A percentile compares a stretch with the other conserved stretches of the same genome.
These are phyloP conservation scores for Aethina tumida DNA, from an alignment of 1,140 invertebrate genomes.

Conservation along the genomic window DNA sequence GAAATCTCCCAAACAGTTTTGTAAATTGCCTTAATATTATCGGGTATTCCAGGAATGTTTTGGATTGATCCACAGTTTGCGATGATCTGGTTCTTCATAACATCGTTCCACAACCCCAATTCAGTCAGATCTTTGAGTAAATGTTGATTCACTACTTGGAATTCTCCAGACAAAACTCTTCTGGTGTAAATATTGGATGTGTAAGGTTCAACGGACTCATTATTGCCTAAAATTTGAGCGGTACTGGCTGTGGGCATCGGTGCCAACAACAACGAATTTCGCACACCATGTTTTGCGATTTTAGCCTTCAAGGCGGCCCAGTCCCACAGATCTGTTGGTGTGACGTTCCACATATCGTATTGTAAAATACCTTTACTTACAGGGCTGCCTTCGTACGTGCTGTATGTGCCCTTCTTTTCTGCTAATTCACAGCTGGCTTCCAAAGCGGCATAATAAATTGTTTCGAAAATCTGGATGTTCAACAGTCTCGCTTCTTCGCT, in stretches of 20 bases:
- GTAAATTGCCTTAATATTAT: conserved; percentile 83
- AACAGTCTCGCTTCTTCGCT: conserved; percentile 74
- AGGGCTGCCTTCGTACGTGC: conserved; percentile 84
- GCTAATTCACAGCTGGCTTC: conserved; percentile 96
- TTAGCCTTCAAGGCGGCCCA: conserved; percentile 78
- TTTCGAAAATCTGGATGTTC: conserved; percentile 97
- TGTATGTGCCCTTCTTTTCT: conserved; percentile 75
- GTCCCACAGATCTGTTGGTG: conserved; percentile 82
- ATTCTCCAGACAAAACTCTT: conserved; percentile 82
- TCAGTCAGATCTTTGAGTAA: conserved; percentile 89
- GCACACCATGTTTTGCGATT: conserved; percentile 82
- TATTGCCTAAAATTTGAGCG: conserved; percentile 98
- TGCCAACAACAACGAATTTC: conserved; percentile 91
- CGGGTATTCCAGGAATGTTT: conserved; percentile 79
- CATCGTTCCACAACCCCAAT: conserved; percentile 82
- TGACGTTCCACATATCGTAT: conserved; percentile 96
- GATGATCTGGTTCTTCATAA: conserved; percentile 95
- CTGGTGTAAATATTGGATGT: conserved; percentile 95
- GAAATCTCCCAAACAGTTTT: conserved; percentile 99
- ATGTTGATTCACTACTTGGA: conserved; percentile 80
- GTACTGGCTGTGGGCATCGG: conserved; percentile 99
- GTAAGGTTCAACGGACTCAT: conserved; percentile 97
- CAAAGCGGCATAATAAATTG: conserved; percentile 93
- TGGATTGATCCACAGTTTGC: conserved; percentile 90
- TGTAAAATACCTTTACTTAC: conserved; percentile 94